These are phyloP conservation scores for Lagocephalus sceleratus DNA, from an alignment of 2,797 vertebrate genomes.

Conservation along the genomic window DNA sequence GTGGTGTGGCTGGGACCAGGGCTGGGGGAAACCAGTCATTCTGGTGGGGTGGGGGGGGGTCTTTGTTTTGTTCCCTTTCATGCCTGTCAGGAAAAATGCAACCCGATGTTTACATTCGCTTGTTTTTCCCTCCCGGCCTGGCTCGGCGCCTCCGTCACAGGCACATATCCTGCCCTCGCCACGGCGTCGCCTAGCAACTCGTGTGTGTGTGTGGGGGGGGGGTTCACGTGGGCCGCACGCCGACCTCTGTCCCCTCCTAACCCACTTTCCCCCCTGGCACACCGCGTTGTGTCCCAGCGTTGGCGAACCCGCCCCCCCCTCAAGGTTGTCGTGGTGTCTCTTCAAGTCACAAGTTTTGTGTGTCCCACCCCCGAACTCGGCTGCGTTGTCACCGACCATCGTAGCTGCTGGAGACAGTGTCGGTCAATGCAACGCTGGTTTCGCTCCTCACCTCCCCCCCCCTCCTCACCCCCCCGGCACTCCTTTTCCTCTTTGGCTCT, in stretches of 20 bases:
- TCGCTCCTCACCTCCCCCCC: slow-evolving; percentile 40
- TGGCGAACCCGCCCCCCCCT: slow-evolving; percentile 28
- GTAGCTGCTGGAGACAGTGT: slow-evolving; percentile 31
- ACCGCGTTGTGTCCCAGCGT: slow-evolving; percentile 25
- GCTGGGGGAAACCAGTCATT: slow-evolving; percentile 58
- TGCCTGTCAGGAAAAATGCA: slow-evolving; percentile 15
- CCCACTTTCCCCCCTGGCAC: slow-evolving; percentile 23
- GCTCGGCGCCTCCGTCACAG: no score
- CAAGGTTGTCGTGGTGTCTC: slow-evolving; percentile 24
- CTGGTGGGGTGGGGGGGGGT: slow-evolving; percentile 8
- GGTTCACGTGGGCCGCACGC: slow-evolving; percentile 15
- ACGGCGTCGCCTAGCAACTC: slow-evolving; percentile 51
- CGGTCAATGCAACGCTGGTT: slow-evolving; percentile 45
- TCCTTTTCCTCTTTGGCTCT: slow-evolving; percentile 44
- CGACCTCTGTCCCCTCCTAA: slow-evolving; percentile 2
- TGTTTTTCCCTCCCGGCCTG: no score
- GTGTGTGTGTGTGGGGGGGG: slow-evolving; percentile 22
- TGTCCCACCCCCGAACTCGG: background rate
- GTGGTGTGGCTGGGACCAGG: slow-evolving; percentile 36
- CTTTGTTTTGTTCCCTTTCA: slow-evolving; percentile 37
- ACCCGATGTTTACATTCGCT: background rate
- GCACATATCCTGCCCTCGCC: slow-evolving; percentile 29
- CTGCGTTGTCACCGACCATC: no score
- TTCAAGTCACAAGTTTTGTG: slow-evolving; percentile 37
- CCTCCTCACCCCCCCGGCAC: slow-evolving; percentile 25